Conservation (phyloP, 2,797 vertebrate species). For the Falco novaeseelandiae region DNA sequence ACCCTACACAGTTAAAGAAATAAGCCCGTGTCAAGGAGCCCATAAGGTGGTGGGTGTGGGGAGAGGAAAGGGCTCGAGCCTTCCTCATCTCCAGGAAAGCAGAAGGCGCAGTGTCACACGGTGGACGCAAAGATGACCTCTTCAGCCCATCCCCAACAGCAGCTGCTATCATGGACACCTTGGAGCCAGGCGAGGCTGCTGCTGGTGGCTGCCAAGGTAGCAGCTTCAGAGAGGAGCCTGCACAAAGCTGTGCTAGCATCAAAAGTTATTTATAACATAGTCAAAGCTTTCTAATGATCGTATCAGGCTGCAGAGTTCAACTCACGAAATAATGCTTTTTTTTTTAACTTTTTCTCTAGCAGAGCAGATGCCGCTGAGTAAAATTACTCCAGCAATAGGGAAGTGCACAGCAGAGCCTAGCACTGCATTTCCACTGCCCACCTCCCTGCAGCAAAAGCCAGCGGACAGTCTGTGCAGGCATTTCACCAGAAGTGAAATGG, state of each 20-base stretch:
- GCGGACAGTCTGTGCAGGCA: not conserved
- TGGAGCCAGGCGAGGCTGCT: fast-evolving
- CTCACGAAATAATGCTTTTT: not conserved
- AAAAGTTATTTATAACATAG: slow-evolving; percentile 9
- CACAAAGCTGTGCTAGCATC: not conserved
- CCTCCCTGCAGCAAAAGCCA: not conserved
- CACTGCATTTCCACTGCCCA: not conserved
- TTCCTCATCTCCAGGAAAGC: not conserved
- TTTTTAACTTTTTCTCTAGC: not conserved
- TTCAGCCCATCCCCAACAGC: not conserved
- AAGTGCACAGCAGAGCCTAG: not conserved
- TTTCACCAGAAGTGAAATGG: not conserved
- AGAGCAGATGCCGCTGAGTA: not conserved
- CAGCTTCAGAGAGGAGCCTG: not conserved
- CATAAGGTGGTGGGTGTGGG: not conserved
- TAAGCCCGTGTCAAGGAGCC: fast-evolving
- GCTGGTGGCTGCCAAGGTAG: not conserved
- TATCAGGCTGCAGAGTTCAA: slow-evolving; percentile 1
- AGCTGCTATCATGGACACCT: not conserved
- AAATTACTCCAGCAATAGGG: not conserved
- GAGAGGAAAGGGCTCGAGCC: not conserved
- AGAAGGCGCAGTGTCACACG: fast-evolving
- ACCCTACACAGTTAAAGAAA: not conserved
- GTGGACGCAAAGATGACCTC: not conserved
- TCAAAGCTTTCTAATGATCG: not conserved